Percentiles rank a stretch among this genome's conserved stretches.
Conservation (phyloP, 2,888 invertebrate species). For the Conomelus anceps region DNA sequence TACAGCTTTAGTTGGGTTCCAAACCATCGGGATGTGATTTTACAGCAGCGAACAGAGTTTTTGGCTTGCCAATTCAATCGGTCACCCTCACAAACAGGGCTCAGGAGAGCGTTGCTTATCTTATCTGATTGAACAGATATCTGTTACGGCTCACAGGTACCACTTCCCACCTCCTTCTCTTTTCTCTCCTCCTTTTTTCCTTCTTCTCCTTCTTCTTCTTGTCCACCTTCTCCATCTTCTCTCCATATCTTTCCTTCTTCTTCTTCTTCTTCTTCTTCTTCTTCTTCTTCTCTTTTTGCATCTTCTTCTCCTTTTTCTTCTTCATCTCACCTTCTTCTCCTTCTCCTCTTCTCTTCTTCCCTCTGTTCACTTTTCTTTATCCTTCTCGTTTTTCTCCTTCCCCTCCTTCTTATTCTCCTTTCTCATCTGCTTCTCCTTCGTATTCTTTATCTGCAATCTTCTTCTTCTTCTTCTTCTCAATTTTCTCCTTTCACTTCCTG, state of each 20-base stretch:
- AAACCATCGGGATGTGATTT: too few species aligned
- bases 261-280: not conserved
- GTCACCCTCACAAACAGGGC: too few species aligned
- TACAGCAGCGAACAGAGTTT: too few species aligned
- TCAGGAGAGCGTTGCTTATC: too few species aligned
- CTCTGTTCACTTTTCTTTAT: not conserved
- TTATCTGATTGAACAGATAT: too few species aligned
- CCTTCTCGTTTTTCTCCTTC: not conserved
- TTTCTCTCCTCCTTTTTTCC: not conserved
- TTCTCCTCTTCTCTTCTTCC: not conserved
- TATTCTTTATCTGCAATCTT: not conserved
- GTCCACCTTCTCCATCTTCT: not conserved
- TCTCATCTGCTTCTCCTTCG: not conserved
- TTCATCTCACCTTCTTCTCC: not conserved
- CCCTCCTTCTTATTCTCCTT: not conserved
- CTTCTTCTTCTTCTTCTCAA: not conserved
- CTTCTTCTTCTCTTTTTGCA: not conserved
- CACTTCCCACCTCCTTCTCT: too few species aligned
- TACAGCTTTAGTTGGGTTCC: too few species aligned
- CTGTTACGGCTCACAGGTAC: too few species aligned
- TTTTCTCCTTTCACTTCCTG: not conserved
- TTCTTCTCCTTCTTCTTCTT: not conserved
- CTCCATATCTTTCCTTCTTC: not conserved
- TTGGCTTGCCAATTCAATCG: too few species aligned
- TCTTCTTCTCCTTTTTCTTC: not conserved